These are phyloP conservation scores for Fistularia tabacaria DNA, from an alignment of 2,797 vertebrate genomes.

Conservation along the genomic window DNA sequence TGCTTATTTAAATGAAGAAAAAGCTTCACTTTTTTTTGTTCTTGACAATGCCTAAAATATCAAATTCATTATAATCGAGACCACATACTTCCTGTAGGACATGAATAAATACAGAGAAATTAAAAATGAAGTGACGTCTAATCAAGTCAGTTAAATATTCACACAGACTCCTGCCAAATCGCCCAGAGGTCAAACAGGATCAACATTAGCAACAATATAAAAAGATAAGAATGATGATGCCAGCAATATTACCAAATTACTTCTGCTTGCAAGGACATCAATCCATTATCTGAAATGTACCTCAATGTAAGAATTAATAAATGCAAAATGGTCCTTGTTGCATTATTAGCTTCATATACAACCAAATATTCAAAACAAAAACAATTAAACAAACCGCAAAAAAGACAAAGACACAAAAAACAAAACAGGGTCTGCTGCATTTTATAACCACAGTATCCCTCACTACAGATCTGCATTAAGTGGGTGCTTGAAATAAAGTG, in stretches of 20 bases:
- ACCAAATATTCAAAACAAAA: neutral
- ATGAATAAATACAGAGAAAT: constrained; percentile 49
- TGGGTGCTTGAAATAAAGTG: constrained; percentile 67
- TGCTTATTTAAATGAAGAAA: constrained; percentile 9
- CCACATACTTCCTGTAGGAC: constrained; percentile 24
- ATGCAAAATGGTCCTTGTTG: constrained; percentile 10
- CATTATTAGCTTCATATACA: constrained; percentile 14
- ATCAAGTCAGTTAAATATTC: constrained; percentile 26
- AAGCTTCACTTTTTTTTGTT: constrained; percentile 5
- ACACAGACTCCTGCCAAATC: constrained; percentile 5
- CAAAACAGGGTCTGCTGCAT: constrained; percentile 7
- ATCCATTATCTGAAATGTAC: constrained; percentile 46
- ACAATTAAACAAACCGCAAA: neutral
- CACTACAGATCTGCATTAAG: constrained; percentile 33
- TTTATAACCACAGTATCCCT: constrained; percentile 6
- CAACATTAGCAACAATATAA: constrained; percentile 20
- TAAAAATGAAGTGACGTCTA: constrained; percentile 13
- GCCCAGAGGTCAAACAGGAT: constrained; percentile 23
- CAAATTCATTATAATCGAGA: constrained; percentile 31
- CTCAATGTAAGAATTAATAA: constrained; percentile 16
- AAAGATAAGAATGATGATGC: constrained; percentile 27
- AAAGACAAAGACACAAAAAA: constrained; percentile 3
- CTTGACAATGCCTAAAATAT: constrained; percentile 17
- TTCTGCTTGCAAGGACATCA: constrained; percentile 53
- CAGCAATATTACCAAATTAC: constrained; percentile 28